Base-by-base conservation (phyloP, 2,888 invertebrate genomes). In the Ichneumon xanthorius region DNA sequence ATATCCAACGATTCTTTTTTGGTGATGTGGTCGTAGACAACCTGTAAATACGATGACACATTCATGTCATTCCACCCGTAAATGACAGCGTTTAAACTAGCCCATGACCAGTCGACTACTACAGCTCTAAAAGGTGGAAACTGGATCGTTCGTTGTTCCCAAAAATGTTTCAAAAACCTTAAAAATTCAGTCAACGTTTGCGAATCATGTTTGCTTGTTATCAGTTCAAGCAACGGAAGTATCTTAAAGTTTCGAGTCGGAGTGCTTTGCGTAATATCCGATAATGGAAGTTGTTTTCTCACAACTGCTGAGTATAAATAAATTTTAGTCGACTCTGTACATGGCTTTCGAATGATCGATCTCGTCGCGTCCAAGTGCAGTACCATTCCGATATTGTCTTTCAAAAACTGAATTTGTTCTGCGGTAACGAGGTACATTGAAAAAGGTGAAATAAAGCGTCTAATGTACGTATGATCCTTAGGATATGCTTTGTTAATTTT, bases 51-150 rank as follows among this genome's bases (percentile, higher is more conserved):
- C 48, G 70, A 11, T 22, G 63, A 30, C 30, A 71, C 68, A n/a
- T 61, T 22, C 30, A 61, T 73, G 19, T 73, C 14, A 73, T 80
- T 80, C 73, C 80, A 80, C 16, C 63, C 65, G 37, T 22, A 63
- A 53, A 81, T 65, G 0, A 81, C 53, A 0, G 53, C 37, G 37
- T 77, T 82, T 40, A 37, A 19, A 22, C 63, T 77, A 0, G 77
- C 75, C 68, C 75, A 82, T 77, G 76, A 55, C 70, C 77, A 76
- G 76, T 68, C 82, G n/a, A 76, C 76, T 33, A 68, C 70, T 30
- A 71, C 48, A 16, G 45, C 19, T 40, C 65, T 26, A 16, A 77
- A 77, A 45, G 61, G 68, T 40, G 75, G 70, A 63, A 55, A 76
- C 14, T 22, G 67, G 37, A 73, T 50, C 37, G 19, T 19, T 45